phyloP scores from a whole-genome alignment of 2,888 invertebrate genomes.

The Marasmarcha lunaedactyla region DNA sequence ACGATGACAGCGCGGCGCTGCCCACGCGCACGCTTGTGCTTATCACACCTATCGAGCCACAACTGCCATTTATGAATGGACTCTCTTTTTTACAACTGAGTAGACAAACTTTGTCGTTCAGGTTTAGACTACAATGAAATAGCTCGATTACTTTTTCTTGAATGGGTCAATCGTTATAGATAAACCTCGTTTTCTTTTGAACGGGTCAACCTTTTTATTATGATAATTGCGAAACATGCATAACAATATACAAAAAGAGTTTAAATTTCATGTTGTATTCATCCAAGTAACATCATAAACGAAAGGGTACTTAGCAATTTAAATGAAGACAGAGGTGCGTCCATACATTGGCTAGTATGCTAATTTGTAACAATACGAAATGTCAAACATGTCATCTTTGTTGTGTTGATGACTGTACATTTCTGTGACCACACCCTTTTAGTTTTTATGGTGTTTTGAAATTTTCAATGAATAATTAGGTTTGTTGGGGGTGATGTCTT shows the following conservation, averaged over 20 bases:
- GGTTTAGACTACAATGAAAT: slow-evolving; percentile 3
- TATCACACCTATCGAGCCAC: slow-evolving; percentile 51
- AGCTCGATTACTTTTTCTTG: not conserved
- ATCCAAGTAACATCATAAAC: slow-evolving; percentile 12
- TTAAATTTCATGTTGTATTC: slow-evolving; percentile 4
- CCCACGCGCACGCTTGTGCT: slow-evolving; percentile 56
- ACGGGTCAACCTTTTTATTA: no score
- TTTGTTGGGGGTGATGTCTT: slow-evolving; percentile 4
- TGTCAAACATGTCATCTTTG: slow-evolving; percentile 42
- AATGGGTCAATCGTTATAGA: not conserved
- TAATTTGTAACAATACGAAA: slow-evolving; percentile 45
- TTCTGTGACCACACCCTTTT: slow-evolving; percentile 49
- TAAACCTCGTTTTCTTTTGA: no score
- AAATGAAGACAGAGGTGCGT: slow-evolving; percentile 34
- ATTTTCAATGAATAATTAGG: slow-evolving; percentile 22
- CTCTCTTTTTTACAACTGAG: slow-evolving; percentile 40
- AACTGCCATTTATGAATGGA: slow-evolving; percentile 55
- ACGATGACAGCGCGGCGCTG: slow-evolving; percentile 57
- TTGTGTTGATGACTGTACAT: slow-evolving; percentile 56
- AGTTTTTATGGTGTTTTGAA: slow-evolving; percentile 29
- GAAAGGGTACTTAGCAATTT: slow-evolving; percentile 45
- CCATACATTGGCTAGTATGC: slow-evolving; percentile 52
- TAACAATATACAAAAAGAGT: not conserved
- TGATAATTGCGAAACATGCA: no score
- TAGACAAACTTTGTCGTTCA: slow-evolving; percentile 49